phyloP scores from a whole-genome alignment of 2,888 invertebrate species.

The Eugnorisma glareosa region DNA sequence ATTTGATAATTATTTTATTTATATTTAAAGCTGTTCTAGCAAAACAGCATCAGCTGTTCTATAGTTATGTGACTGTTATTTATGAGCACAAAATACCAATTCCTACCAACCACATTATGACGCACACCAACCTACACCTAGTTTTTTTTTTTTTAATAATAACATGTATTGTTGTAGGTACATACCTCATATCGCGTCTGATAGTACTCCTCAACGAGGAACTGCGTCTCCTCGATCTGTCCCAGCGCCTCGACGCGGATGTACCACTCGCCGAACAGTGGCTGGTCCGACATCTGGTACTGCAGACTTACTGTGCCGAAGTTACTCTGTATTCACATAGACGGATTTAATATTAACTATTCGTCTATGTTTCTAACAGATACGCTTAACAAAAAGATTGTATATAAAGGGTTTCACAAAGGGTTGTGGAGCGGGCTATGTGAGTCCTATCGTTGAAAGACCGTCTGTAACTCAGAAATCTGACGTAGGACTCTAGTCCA shows the following conservation, averaged over 20 bases:
- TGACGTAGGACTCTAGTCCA: too few relatives aligned
- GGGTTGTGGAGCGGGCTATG: too few relatives aligned
- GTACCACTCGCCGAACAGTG: slow-evolving; percentile 97
- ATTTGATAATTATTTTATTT: neutral
- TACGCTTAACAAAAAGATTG: neutral
- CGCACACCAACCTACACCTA: neutral
- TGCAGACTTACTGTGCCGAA: slow-evolving; percentile 97
- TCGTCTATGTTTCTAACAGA: neutral
- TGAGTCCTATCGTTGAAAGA: neutral
- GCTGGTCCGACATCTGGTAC: slow-evolving; percentile 97
- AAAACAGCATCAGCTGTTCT: neutral
- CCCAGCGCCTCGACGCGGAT: slow-evolving; percentile 97
- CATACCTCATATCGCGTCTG: slow-evolving; percentile 96
- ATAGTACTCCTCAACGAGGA: slow-evolving; percentile 98
- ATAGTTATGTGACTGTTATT: neutral
- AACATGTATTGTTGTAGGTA: neutral
- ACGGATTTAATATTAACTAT: neutral
- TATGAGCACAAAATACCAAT: neutral
- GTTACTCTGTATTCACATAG: slow-evolving; percentile 91
- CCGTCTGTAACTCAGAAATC: neutral
- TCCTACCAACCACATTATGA: neutral
- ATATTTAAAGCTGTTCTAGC: neutral
- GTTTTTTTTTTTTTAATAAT: neutral
- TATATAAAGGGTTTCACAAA: neutral
- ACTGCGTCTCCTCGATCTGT: slow-evolving; percentile 96